phyloP scores from a whole-genome alignment of 2,113 vertebrate species.

The Struthidea cinerea region DNA sequence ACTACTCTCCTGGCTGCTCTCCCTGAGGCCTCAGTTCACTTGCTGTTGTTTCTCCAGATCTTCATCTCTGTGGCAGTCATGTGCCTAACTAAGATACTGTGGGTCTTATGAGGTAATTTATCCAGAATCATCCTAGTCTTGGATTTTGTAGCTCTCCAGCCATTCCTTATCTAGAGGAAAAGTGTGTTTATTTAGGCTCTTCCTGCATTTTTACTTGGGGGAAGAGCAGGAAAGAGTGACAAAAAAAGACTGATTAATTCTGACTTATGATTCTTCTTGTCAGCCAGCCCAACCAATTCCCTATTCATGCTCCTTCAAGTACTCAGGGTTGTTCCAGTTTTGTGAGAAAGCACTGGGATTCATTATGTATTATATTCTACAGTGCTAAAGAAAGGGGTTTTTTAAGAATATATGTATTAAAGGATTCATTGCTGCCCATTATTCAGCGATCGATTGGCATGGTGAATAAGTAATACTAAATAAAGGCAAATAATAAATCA shows the following conservation, averaged over 20 bases:
- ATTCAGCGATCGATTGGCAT: background rate
- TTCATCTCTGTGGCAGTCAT: background rate
- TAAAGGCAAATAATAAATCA: background rate
- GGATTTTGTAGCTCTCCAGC: background rate
- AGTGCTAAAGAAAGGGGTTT: background rate
- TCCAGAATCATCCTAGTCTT: background rate
- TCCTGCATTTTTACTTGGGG: background rate
- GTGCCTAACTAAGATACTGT: background rate
- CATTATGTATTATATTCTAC: background rate
- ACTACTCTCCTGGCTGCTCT: background rate
- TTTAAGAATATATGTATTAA: background rate
- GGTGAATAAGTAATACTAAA: background rate
- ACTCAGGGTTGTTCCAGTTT: background rate
- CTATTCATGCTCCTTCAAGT: background rate
- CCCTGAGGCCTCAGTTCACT: background rate
- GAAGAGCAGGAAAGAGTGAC: background rate
- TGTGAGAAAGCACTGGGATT: background rate
- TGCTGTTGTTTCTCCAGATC: background rate
- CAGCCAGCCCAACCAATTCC: background rate
- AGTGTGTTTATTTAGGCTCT: background rate
- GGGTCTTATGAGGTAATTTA: background rate
- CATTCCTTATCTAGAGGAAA: background rate
- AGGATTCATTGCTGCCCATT: background rate
- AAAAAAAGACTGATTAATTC: background rate
- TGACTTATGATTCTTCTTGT: background rate